phyloP scores from a whole-genome alignment of 1,140 invertebrate species.

The Scaptomyza pallida region DNA sequence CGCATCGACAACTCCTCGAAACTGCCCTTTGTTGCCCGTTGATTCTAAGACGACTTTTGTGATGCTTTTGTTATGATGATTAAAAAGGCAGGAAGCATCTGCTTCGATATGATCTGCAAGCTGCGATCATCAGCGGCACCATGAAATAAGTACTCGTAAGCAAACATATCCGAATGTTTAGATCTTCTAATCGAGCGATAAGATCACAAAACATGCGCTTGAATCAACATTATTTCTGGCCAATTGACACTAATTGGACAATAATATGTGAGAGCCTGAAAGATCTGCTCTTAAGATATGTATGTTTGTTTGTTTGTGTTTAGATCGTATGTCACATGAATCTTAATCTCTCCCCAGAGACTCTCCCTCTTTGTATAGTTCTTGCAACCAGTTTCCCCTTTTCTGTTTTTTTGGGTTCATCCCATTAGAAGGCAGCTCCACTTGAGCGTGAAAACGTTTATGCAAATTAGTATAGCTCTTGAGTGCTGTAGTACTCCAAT shows the following conservation, averaged over 20 bases:
- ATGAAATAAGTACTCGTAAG: neutral
- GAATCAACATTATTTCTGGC: constrained; percentile 26
- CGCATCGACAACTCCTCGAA: neutral
- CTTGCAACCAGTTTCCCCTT: neutral
- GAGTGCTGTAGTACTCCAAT: constrained; percentile 71
- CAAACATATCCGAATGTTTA: constrained; percentile 22
- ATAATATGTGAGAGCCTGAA: constrained; percentile 50
- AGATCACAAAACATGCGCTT: constrained; percentile 43
- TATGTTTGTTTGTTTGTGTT: neutral
- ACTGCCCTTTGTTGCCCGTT: neutral
- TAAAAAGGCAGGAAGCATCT: constrained; percentile 41
- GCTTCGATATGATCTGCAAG: neutral
- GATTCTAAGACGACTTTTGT: too few relatives aligned
- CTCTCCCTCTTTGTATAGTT: too few relatives aligned
- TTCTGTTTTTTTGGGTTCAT: neutral
- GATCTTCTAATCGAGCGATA: constrained; percentile 54
- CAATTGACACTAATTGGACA: constrained; percentile 73
- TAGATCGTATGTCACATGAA: constrained; percentile 5
- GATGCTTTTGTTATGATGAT: constrained; percentile 5
- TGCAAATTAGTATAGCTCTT: constrained; percentile 62
- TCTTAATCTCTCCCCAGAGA: neutral
- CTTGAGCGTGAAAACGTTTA: constrained; percentile 72
- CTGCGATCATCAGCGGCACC: constrained; percentile 1
- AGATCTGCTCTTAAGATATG: constrained; percentile 26
- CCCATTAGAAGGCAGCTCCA: constrained; percentile 37